These are phyloP conservation scores for Alethe castanea DNA, from an alignment of 2,113 vertebrate genomes.

Conservation along the genomic window DNA sequence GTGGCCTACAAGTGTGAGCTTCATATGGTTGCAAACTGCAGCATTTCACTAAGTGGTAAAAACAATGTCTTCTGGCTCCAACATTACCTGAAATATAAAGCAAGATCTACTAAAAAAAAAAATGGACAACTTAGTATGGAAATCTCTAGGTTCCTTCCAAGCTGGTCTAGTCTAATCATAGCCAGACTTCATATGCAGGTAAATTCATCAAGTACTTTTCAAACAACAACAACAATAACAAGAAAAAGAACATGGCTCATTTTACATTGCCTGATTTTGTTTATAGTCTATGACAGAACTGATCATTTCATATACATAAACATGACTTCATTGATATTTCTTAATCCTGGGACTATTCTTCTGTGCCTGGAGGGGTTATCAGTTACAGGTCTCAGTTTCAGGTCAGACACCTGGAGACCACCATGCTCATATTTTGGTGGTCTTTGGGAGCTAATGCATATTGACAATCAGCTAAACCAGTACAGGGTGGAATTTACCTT, in stretches of 20 bases:
- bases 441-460: background rate
- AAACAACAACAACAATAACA: background rate
- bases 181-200: background rate
- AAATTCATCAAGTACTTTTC: constrained; percentile 3
- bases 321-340: background rate
- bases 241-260: background rate
- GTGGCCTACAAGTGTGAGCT: background rate
- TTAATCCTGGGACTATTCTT: background rate
- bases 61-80: background rate
- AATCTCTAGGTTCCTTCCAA: background rate
- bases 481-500: background rate
- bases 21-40: background rate
- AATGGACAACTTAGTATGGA: background rate
- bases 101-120: background rate
- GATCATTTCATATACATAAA: background rate
- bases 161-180: background rate
- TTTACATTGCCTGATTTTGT: constrained; percentile 26
- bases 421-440: background rate
- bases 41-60: background rate
- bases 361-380: background rate
- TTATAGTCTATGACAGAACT: background rate
- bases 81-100: background rate
- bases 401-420: background rate
- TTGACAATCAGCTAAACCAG: background rate
- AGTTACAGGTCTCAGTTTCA: background rate